Base-by-base conservation (phyloP, 2,888 invertebrate species). In the Magallana nippona region DNA sequence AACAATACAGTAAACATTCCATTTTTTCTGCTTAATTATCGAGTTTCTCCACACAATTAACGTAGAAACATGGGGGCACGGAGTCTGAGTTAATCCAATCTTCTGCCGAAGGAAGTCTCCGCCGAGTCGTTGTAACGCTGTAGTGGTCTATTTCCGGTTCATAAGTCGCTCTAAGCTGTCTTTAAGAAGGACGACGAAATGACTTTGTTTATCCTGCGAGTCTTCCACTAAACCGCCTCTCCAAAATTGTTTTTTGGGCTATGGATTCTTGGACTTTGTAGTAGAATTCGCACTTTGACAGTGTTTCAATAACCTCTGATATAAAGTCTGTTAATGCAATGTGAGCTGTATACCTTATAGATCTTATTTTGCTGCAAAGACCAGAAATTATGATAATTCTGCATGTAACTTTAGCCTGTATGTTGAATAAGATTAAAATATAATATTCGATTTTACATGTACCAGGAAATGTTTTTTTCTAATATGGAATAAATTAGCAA, bases 121-220 rank as follows among this genome's bases (percentile, higher is more conserved):
- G 17, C 22, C 32, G 71, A 13, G 27, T 63, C 10, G 71, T 71
- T 15, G 71, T 71, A 71, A 71, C 32, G 27, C 27, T 27, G 27
- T 71, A 71, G 22, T 32, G 71, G 11, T 27, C 60, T 32, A 71
- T 71, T 71, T 71, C 71, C 71, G 71, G 71, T 71, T 71, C 32
- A 27, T 71, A 71, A 71, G 71, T 32, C 27, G 71, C 13, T 3
- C 44, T 71, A 0, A 27, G 27, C 22, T 71, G 22, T 27, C 15
- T 32, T 22, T 71, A 71, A 71, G 22, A 71, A 27, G 71, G 71
- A 22, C 32, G 71, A 71, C 60, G 17, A 71, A 71, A 71, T 71
- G 71, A 71, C 71, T 71, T 71, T 71, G 71, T 71, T 71, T 71
- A 71, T 32, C 5, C 27, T 15, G 15, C 71, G 13, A 71, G 15